Conservation (phyloP, 2,888 invertebrate genomes). For the Tetragnatha montana region DNA sequence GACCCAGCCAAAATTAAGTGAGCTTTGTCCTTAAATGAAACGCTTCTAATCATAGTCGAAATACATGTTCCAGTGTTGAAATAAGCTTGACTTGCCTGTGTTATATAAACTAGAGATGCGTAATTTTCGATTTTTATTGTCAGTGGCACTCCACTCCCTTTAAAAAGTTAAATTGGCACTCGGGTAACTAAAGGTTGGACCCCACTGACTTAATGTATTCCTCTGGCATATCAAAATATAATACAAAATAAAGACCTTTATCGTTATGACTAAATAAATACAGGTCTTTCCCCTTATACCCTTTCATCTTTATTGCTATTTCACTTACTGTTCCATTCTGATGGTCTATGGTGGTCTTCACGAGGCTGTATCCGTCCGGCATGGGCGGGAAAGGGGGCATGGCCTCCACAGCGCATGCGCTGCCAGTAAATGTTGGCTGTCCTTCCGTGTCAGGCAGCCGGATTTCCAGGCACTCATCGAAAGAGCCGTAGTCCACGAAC, state of each 20-base stretch:
- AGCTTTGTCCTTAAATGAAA: too few species aligned
- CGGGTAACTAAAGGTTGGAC: too few species aligned
- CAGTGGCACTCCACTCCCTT: too few species aligned
- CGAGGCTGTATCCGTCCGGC: slow-evolving; percentile 4
- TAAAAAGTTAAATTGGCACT: too few species aligned
- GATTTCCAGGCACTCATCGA: slow-evolving; percentile 50
- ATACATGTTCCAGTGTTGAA: too few species aligned
- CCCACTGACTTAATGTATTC: too few species aligned
- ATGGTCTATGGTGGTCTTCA: not conserved
- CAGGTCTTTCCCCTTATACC: not conserved
- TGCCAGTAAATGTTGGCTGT: slow-evolving; percentile 16
- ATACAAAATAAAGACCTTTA: not conserved
- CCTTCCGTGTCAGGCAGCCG: not conserved
- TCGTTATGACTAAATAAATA: not conserved
- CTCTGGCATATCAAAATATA: too few species aligned
- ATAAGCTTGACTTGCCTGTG: too few species aligned
- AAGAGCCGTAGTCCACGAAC: slow-evolving; percentile 54
- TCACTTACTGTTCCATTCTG: slow-evolving; percentile 44
- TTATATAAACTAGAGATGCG: too few species aligned
- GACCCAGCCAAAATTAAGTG: too few species aligned
- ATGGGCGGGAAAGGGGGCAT: slow-evolving; percentile 27
- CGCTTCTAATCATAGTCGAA: too few species aligned
- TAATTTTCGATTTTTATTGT: too few species aligned
- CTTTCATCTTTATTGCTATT: not conserved
- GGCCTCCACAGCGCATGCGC: slow-evolving; percentile 45